Conservation (phyloP, 2,113 vertebrate species). For the Corapipo altera region DNA sequence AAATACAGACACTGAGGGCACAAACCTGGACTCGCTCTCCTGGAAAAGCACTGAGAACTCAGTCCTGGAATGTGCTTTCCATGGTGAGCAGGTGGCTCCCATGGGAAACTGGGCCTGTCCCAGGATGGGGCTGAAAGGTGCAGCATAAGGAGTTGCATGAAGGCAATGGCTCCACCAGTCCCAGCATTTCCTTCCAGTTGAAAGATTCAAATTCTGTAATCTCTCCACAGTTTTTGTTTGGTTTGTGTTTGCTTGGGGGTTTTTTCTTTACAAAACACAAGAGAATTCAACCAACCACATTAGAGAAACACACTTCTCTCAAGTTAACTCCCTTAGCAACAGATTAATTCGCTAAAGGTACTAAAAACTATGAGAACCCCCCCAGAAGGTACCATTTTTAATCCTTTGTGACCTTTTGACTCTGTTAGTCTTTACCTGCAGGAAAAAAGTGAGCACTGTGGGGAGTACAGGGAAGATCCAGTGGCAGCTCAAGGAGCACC, state of each 20-base stretch:
- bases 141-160: not conserved
- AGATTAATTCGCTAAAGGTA: not conserved
- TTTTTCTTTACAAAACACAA: not conserved
- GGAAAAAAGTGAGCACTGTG: not conserved
- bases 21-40: not conserved
- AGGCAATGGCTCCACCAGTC: not conserved
- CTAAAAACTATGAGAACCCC: not conserved
- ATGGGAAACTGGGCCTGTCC: not conserved
- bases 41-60: not conserved
- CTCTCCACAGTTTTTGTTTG: not conserved
- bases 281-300: not conserved
- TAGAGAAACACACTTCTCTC: not conserved
- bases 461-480: not conserved
- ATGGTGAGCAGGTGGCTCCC: not conserved
- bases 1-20: not conserved
- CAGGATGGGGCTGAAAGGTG: not conserved
- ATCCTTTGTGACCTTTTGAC: not conserved
- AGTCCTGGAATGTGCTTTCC: not conserved
- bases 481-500: not conserved
- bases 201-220: not conserved
- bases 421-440: not conserved
- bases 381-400: not conserved
- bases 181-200: not conserved
- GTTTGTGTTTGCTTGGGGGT: not conserved
- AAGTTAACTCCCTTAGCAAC: not conserved